These are phyloP conservation scores for Magallana ariakensis DNA, from an alignment of 1,140 invertebrate genomes.

Conservation along the genomic window DNA sequence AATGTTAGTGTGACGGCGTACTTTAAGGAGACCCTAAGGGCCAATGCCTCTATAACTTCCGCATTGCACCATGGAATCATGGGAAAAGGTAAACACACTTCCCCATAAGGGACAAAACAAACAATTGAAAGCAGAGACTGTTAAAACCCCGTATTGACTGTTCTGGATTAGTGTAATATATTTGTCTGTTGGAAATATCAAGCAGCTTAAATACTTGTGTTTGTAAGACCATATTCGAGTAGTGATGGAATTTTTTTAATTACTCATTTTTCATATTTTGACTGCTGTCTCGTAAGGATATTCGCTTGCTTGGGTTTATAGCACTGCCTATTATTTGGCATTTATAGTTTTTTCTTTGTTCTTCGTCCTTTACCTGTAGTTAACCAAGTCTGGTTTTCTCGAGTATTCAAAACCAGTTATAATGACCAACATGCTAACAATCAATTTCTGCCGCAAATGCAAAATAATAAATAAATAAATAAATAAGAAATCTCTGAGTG, in stretches of 20 bases:
- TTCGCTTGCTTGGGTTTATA: background rate
- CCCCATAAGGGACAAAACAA: background rate
- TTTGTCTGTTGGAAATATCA: too few species aligned
- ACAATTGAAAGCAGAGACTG: background rate
- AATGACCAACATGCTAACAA: too few species aligned
- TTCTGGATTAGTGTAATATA: too few species aligned
- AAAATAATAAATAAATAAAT: too few species aligned
- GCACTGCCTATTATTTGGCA: background rate
- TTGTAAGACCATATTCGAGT: too few species aligned
- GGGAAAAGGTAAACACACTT: conserved; percentile 6
- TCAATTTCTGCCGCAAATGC: too few species aligned
- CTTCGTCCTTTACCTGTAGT: background rate
- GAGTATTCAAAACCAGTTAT: background rate
- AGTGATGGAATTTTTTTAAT: too few species aligned
- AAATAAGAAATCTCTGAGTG: too few species aligned
- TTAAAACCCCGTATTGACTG: background rate
- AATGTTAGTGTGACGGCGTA: conserved; percentile 13
- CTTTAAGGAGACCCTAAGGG: conserved; percentile 25
- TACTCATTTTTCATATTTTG: too few species aligned
- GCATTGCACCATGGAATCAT: conserved; percentile 17
- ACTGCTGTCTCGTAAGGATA: background rate
- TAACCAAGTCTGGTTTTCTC: background rate
- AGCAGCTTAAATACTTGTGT: too few species aligned
- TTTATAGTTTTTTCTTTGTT: background rate
- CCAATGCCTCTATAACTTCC: conserved; percentile 1